Evolutionary conservation across 2,113 vertebrate genomes (phyloP).

Genomic region (Alexandromys fortis): DNA sequence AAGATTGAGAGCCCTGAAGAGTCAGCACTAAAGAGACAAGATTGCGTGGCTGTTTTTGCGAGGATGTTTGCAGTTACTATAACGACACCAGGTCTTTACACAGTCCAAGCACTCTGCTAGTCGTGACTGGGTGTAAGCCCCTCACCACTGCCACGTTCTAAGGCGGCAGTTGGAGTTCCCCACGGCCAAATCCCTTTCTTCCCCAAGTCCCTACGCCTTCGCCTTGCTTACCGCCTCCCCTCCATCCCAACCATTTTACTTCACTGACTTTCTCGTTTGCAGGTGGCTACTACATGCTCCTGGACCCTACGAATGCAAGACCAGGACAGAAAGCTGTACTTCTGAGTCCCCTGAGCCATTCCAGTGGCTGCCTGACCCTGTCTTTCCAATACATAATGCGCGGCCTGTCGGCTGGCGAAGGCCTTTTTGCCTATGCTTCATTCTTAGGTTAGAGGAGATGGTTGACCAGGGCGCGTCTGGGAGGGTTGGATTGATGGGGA

Average conservation of each 20-base stretch:
- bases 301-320: constrained; percentile 79
- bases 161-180: neutral
- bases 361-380: constrained; percentile 86
- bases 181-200: neutral
- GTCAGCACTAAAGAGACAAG: neutral
- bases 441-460: constrained; percentile 76
- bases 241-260: neutral
- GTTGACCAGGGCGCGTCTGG: neutral
- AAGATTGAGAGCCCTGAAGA: neutral
- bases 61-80: neutral
- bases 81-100: fast-evolving
- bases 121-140: neutral
- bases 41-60: neutral
- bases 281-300: constrained; percentile 88
- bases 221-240: no score
- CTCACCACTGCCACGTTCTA: neutral
- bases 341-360: constrained; percentile 81
- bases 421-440: constrained; percentile 82
- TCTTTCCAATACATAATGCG: constrained; percentile 88
- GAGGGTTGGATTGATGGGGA: neutral
- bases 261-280: neutral
- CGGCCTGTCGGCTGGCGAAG: constrained; percentile 84
- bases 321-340: constrained; percentile 80
- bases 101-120: neutral
- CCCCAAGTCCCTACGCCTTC: neutral